These are phyloP conservation scores for Squalus acanthias DNA, from an alignment of 2,797 vertebrate species.

Conservation along the genomic window DNA sequence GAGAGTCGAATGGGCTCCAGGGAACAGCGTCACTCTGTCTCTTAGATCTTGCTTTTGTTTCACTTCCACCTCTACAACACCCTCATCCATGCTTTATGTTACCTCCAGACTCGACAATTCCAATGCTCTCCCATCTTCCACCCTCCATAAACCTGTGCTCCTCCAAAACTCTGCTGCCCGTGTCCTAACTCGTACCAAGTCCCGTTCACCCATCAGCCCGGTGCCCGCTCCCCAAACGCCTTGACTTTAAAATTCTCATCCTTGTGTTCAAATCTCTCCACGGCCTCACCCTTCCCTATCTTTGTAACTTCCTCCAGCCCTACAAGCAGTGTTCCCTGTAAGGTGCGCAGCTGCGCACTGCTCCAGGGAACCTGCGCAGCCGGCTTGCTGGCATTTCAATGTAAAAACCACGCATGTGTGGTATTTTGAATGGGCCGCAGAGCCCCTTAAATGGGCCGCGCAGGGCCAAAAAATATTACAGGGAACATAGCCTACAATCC, in stretches of 20 bases:
- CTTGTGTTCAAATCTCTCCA: background rate
- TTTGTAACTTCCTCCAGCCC: background rate
- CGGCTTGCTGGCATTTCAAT: too few species aligned
- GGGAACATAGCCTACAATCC: too few species aligned
- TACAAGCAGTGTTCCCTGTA: background rate
- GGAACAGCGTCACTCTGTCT: background rate
- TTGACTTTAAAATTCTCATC: background rate
- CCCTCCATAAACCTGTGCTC: background rate
- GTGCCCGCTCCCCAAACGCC: background rate
- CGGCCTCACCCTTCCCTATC: background rate
- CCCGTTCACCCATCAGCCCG: background rate
- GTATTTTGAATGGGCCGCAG: too few species aligned
- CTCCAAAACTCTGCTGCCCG: background rate
- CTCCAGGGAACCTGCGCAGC: too few species aligned
- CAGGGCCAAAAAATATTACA: too few species aligned
- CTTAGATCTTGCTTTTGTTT: background rate
- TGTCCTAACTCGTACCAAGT: background rate
- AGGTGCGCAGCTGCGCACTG: background rate
- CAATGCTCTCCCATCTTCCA: too few species aligned
- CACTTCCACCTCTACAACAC: background rate
- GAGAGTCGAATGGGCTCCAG: background rate
- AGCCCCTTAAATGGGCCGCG: too few species aligned
- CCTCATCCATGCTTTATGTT: background rate
- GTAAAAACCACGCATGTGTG: too few species aligned
- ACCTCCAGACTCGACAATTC: background rate